Conservation (phyloP, 2,888 invertebrate species). For the Calephelis perditalis region DNA sequence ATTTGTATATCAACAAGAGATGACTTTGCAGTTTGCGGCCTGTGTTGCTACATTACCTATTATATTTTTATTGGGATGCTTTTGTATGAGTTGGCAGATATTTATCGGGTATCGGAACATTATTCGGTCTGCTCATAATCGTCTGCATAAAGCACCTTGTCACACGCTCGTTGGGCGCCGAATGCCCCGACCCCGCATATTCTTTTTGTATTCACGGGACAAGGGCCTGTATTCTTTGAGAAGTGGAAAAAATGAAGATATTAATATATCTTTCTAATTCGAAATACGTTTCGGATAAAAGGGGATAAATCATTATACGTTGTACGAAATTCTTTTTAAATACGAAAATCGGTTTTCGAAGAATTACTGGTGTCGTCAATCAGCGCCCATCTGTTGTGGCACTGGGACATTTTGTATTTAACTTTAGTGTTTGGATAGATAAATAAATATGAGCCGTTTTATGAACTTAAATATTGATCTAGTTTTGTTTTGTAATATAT, state of each 20-base stretch:
- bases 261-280: constrained; percentile 78
- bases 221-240: constrained; percentile 69
- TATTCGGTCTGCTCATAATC: constrained; percentile 75
- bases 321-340: constrained; percentile 61
- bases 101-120: constrained; percentile 76
- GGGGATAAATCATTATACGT: constrained; percentile 47
- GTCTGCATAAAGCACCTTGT: constrained; percentile 77
- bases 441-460: too few relatives aligned
- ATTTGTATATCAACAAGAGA: constrained; percentile 63
- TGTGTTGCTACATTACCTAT: constrained; percentile 74
- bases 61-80: constrained; percentile 77
- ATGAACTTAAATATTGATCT: too few relatives aligned
- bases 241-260: constrained; percentile 77
- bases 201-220: constrained; percentile 68
- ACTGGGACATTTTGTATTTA: constrained; percentile 11
- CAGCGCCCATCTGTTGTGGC: constrained; percentile 30
- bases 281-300: constrained; percentile 76
- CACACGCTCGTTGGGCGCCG: constrained; percentile 76
- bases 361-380: constrained; percentile 62
- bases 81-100: constrained; percentile 79
- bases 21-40: constrained; percentile 72
- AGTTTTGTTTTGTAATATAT: too few relatives aligned
- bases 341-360: constrained; percentile 61
- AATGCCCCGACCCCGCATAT: constrained; percentile 65
- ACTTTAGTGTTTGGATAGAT: background rate